A percentile compares a stretch with the other conserved stretches of the same genome.
phyloP scores from a whole-genome alignment of 1,140 invertebrate genomes.

The Kradibia gibbosae region DNA sequence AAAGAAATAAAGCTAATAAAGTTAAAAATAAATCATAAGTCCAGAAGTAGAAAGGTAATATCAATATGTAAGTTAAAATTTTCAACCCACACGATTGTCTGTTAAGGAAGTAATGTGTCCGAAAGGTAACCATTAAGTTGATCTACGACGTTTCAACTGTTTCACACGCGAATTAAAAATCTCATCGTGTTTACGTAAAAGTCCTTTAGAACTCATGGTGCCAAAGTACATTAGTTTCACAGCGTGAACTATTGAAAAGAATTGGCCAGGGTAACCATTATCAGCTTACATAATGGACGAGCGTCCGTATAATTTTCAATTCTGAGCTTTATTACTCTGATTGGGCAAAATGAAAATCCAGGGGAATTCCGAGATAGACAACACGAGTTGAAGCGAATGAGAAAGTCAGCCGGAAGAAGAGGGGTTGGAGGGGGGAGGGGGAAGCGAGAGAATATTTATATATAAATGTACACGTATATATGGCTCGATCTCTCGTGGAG shows the following conservation, averaged over 20 bases:
- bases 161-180: constrained; percentile 21
- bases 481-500: constrained; percentile 4
- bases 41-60: too few species aligned
- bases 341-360: background rate
- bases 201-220: background rate
- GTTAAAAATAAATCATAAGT: too few species aligned
- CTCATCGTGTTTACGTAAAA: background rate
- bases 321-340: background rate
- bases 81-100: too few species aligned
- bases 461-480: too few species aligned
- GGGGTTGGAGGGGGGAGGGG: background rate
- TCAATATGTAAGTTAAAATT: too few species aligned
- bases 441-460: background rate
- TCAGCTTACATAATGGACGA: background rate
- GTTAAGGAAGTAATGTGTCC: background rate
- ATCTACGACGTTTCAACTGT: background rate
- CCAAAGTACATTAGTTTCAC: constrained; percentile 8
- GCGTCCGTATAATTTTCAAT: constrained; percentile 20
- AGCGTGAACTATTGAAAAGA: background rate
- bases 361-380: background rate
- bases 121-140: background rate
- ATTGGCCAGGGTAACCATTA: background rate
- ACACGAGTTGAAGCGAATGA: too few species aligned
- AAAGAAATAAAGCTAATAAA: too few species aligned
- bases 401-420: background rate